These are phyloP conservation scores for Festucalex cinctus DNA, from an alignment of 2,113 vertebrate genomes.

Conservation along the genomic window DNA sequence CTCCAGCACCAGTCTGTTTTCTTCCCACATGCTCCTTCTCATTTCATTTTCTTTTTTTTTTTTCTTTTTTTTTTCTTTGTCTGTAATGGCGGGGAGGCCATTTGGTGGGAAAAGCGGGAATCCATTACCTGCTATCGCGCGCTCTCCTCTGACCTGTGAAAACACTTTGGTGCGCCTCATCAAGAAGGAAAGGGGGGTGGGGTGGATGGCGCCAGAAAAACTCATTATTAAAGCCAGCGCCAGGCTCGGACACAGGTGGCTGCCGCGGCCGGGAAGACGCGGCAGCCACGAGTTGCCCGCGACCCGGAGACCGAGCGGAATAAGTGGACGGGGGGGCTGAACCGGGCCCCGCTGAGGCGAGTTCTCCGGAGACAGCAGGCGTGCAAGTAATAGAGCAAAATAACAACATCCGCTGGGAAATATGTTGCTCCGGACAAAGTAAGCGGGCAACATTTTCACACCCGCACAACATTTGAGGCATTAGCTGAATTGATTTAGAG, in stretches of 20 bases:
- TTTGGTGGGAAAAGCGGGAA: constrained; percentile 43
- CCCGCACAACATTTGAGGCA: not conserved
- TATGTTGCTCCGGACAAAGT: constrained; percentile 2
- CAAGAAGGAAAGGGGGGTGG: not conserved
- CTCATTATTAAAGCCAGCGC: constrained; percentile 44
- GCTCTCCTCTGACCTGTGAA: constrained; percentile 50
- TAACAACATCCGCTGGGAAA: constrained; percentile 17
- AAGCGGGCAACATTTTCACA: not conserved
- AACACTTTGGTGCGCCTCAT: constrained; percentile 45
- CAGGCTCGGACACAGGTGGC: constrained; percentile 25
- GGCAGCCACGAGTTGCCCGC: constrained; percentile 21
- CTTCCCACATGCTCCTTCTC: constrained; percentile 7
- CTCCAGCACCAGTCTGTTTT: not conserved
- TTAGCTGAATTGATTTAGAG: not conserved
- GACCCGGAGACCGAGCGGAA: constrained; percentile 17
- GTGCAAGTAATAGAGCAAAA: constrained; percentile 17
- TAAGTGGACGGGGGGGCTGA: constrained; percentile 35
- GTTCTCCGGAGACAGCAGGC: constrained; percentile 26
- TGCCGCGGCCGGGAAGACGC: constrained; percentile 24
- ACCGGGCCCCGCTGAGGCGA: constrained; percentile 1
- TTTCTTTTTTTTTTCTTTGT: constrained; percentile 15
- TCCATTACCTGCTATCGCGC: constrained; percentile 41
- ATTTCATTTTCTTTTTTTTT: constrained; percentile 15
- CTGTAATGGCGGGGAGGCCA: constrained; percentile 21
- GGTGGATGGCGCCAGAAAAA: constrained; percentile 26